A percentile compares a stretch with the other conserved stretches of the same genome.
phyloP scores from a whole-genome alignment of 2,113 vertebrate genomes.

The Australoheros scitulus region DNA sequence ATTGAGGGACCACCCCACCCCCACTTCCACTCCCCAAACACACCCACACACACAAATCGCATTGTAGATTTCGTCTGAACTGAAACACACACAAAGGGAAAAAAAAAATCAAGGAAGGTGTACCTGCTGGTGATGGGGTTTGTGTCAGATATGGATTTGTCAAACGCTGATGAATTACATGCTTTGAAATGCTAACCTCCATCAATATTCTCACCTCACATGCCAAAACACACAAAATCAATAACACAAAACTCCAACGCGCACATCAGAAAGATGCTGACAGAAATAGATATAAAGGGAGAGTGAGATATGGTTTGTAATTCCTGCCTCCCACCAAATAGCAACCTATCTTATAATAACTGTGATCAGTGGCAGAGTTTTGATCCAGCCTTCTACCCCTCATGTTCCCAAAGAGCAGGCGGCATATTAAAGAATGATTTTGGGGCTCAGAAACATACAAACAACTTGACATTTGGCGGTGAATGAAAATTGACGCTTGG shows the following conservation, averaged over 20 bases:
- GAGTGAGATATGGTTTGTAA: slow-evolving; percentile 35
- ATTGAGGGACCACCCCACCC: slow-evolving; percentile 31
- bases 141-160: slow-evolving; percentile 73
- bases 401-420: slow-evolving; percentile 8
- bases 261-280: slow-evolving; percentile 26
- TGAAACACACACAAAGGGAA: slow-evolving; percentile 44
- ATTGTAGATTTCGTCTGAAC: slow-evolving; percentile 62
- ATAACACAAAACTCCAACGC: slow-evolving; percentile 22
- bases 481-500: slow-evolving; percentile 43
- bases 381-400: neutral
- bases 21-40: slow-evolving; percentile 17
- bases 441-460: slow-evolving; percentile 45
- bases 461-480: slow-evolving; percentile 68
- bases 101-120: slow-evolving; percentile 18
- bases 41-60: slow-evolving; percentile 27
- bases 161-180: slow-evolving; percentile 71
- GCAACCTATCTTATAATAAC: slow-evolving; percentile 41
- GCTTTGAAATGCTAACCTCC: slow-evolving; percentile 64
- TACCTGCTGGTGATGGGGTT: slow-evolving; percentile 41
- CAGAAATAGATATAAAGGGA: slow-evolving; percentile 24
- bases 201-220: slow-evolving; percentile 62
- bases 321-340: neutral
- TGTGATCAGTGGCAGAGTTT: slow-evolving; percentile 30
- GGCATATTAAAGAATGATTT: slow-evolving; percentile 40
- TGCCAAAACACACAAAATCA: slow-evolving; percentile 37